phyloP scores from a whole-genome alignment of 2,113 vertebrate genomes.

The Tautogolabrus adspersus region DNA sequence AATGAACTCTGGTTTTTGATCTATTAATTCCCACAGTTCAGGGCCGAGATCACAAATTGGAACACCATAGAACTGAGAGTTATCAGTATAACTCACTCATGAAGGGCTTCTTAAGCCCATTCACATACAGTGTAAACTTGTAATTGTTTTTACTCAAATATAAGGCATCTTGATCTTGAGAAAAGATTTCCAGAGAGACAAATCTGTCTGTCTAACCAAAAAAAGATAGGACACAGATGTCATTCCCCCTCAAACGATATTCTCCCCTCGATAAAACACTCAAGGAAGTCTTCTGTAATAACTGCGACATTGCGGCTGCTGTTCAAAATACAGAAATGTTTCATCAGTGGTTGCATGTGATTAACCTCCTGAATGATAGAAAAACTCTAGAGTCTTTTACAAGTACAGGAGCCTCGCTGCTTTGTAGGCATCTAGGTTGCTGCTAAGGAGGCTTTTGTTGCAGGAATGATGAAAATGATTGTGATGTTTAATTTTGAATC shows the following conservation, averaged over 20 bases:
- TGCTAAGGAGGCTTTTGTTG: conserved; percentile 6
- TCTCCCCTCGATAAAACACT: conserved; percentile 2
- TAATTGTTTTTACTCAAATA: background rate
- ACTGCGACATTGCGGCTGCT: background rate
- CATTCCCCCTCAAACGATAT: background rate
- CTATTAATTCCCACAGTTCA: no score
- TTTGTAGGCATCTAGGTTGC: background rate
- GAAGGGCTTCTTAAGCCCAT: background rate
- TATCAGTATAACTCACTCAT: background rate
- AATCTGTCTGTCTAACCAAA: background rate
- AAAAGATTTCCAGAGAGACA: background rate
- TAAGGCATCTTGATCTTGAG: background rate
- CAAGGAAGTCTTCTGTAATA: background rate
- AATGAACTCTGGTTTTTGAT: no score
- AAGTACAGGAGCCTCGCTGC: background rate
- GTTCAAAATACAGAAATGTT: background rate
- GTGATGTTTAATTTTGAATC: conserved; percentile 5
- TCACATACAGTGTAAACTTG: background rate
- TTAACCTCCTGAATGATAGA: conserved; percentile 5
- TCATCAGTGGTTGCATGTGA: background rate
- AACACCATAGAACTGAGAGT: background rate
- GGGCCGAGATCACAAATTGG: background rate
- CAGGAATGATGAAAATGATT: background rate
- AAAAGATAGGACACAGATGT: background rate
- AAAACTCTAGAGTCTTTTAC: background rate